phyloP scores from a whole-genome alignment of 2,888 invertebrate genomes.

The Eurytoma californica region DNA sequence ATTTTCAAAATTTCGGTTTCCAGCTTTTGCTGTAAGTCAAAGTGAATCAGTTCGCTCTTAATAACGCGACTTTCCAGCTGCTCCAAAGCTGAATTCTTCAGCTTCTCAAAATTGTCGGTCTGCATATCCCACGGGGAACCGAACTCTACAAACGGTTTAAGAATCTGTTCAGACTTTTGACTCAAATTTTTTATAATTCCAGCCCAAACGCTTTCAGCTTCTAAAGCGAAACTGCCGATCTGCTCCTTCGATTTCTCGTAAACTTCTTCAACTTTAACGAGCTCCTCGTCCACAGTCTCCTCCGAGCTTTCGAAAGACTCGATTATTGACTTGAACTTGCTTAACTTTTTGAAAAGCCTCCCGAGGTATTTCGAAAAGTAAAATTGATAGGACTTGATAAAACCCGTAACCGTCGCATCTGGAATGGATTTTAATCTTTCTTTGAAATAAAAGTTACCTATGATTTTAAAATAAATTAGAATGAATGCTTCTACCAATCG shows the following conservation, averaged over 20 bases:
- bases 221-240: neutral
- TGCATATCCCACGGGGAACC: slow-evolving; percentile 49
- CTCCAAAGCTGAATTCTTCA: neutral
- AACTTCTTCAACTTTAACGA: neutral
- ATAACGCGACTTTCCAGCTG: slow-evolving; percentile 22
- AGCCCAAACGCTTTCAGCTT: neutral
- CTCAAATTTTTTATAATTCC: neutral
- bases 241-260: slow-evolving; percentile 19
- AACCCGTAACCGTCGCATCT: slow-evolving; percentile 39
- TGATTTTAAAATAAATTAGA: neutral
- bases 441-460: neutral
- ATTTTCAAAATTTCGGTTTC: slow-evolving; percentile 39
- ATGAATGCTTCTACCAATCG: slow-evolving; percentile 19
- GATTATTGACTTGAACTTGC: slow-evolving; percentile 30
- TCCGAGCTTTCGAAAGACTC: slow-evolving; percentile 3
- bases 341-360: slow-evolving; percentile 45
- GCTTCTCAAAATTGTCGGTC: slow-evolving; percentile 1
- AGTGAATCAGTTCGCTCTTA: slow-evolving; percentile 1
- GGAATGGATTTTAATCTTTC: neutral
- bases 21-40: slow-evolving; percentile 30
- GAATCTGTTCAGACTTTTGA: neutral
- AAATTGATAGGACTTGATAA: slow-evolving; percentile 52
- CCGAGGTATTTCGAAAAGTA: slow-evolving; percentile 42
- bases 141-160: slow-evolving; percentile 31
- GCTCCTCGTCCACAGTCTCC: slow-evolving; percentile 1